Conservation (phyloP, 2,888 invertebrate genomes). For the Ormia ochracea region DNA sequence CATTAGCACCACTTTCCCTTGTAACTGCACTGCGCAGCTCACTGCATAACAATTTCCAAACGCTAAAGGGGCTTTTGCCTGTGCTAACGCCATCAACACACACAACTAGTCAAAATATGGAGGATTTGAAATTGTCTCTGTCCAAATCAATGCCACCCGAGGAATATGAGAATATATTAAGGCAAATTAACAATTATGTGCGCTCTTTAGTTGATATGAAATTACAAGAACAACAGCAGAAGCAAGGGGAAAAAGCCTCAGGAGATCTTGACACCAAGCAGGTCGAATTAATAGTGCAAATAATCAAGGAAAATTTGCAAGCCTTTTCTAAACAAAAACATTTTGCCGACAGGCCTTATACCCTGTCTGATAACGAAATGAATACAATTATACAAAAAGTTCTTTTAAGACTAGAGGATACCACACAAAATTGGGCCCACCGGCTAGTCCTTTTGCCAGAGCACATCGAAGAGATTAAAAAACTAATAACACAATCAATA, state of each 20-base stretch:
- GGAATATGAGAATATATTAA: slow-evolving; percentile 74
- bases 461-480: slow-evolving; percentile 75
- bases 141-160: slow-evolving; percentile 71
- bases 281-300: slow-evolving; percentile 69
- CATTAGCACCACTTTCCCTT: slow-evolving; percentile 71
- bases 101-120: slow-evolving; percentile 62
- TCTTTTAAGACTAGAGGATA: slow-evolving; percentile 59
- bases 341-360: slow-evolving; percentile 29
- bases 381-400: slow-evolving; percentile 56
- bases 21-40: slow-evolving; percentile 67
- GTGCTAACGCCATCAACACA: slow-evolving; percentile 14
- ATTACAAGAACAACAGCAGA: slow-evolving; percentile 66
- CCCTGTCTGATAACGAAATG: slow-evolving; percentile 31
- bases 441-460: slow-evolving; percentile 70
- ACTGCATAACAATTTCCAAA: slow-evolving; percentile 62
- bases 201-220: slow-evolving; percentile 73
- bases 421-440: slow-evolving; percentile 69
- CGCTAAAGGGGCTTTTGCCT: slow-evolving; percentile 65
- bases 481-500: slow-evolving; percentile 68
- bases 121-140: slow-evolving; percentile 67
- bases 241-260: slow-evolving; percentile 23
- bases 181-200: slow-evolving; percentile 75
- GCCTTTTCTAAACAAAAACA: slow-evolving; percentile 63
- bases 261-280: slow-evolving; percentile 63
- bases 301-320: slow-evolving; percentile 71